Conservation (phyloP, 2,113 vertebrate genomes). For the Rhineura floridana region DNA sequence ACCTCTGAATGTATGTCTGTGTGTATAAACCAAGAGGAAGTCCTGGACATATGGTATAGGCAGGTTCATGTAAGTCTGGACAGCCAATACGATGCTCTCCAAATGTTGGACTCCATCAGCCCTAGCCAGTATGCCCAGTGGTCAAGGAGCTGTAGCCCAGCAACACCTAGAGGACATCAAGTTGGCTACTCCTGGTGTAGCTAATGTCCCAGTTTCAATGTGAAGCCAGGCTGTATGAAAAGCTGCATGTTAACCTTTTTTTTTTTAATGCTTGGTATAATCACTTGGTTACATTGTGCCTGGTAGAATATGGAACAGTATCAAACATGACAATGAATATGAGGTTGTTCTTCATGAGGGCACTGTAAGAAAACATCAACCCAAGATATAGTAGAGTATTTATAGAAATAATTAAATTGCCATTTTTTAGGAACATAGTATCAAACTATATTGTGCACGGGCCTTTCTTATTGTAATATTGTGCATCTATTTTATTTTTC, state of each 20-base stretch:
- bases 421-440: not conserved
- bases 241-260: not conserved
- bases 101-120: no score
- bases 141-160: no score
- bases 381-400: not conserved
- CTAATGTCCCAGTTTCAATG: not conserved
- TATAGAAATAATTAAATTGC: not conserved
- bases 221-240: not conserved
- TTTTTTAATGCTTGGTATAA: no score
- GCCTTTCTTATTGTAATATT: not conserved
- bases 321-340: not conserved
- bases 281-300: not conserved
- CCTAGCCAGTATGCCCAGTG: no score
- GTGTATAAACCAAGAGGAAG: not conserved
- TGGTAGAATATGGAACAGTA: not conserved
- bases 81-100: no score
- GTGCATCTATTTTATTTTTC: constrained; percentile 16
- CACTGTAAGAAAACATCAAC: not conserved
- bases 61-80: not conserved
- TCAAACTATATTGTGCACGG: not conserved
- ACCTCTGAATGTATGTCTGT: not conserved
- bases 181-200: not conserved
- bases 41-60: not conserved
- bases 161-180: not conserved
- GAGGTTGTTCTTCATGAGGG: not conserved